These are phyloP conservation scores for Zeugodacus cucurbitae DNA, from an alignment of 1,140 invertebrate genomes.

Conservation along the genomic window DNA sequence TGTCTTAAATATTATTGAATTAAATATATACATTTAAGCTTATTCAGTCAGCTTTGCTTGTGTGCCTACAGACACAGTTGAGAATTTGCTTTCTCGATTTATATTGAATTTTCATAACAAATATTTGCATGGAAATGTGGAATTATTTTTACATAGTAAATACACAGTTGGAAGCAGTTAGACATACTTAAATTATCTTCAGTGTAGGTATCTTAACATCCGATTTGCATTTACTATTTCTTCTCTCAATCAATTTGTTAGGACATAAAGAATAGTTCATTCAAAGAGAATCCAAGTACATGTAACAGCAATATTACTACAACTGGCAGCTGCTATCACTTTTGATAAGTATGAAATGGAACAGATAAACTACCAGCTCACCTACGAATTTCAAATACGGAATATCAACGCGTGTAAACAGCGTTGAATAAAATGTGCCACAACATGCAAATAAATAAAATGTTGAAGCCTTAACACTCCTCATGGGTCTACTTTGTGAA, in stretches of 20 bases:
- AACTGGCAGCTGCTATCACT: neutral
- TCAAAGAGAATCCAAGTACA: neutral
- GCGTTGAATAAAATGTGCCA: too few relatives aligned
- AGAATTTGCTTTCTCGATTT: neutral
- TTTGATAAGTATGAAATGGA: neutral
- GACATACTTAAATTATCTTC: neutral
- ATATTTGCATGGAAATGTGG: neutral
- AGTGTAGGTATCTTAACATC: neutral
- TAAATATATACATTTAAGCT: neutral
- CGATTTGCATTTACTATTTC: too few relatives aligned
- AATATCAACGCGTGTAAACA: too few relatives aligned
- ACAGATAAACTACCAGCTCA: neutral
- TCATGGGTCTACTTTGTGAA: neutral
- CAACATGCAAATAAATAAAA: neutral
- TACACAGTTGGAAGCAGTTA: neutral
- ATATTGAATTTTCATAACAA: neutral
- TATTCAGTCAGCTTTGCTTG: neutral
- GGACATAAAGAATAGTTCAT: neutral
- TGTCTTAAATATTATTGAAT: neutral
- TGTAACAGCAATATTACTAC: neutral
- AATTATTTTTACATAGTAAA: neutral
- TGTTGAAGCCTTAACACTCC: neutral
- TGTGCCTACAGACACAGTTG: neutral
- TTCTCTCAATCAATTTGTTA: too few relatives aligned
- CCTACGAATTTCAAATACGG: too few relatives aligned